Conservation (phyloP, 37 sponge, comb jelly and placozoan species). For the Spongilla lacustris region DNA sequence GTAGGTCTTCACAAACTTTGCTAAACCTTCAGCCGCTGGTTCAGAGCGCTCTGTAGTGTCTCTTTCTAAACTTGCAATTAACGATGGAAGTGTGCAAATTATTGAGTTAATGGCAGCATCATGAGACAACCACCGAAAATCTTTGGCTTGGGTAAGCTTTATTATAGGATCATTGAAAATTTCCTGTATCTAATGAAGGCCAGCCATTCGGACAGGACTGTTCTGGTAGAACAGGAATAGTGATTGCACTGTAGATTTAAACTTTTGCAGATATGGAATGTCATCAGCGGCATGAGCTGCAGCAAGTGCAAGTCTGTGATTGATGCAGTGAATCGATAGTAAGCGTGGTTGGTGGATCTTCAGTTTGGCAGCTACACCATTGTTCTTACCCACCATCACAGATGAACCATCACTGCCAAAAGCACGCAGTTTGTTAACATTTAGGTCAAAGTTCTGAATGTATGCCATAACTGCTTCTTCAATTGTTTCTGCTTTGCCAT, state of each 20-base stretch:
- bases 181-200: conserved; percentile 47
- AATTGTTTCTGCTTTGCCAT: no score
- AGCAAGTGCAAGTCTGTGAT: no score
- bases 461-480: no score
- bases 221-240: conserved; percentile 45
- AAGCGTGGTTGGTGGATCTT: no score
- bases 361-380: no score
- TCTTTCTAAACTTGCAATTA: conserved; percentile 30
- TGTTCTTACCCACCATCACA: no score
- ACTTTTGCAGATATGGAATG: conserved; percentile 36
- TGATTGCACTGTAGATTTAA: conserved; percentile 25
- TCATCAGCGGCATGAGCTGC: no score
- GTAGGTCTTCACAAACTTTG: conserved; percentile 26
- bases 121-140: conserved; percentile 52
- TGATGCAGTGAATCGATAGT: no score
- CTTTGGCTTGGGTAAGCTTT: conserved; percentile 30
- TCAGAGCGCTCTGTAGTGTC: conserved; percentile 24
- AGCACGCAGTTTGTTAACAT: no score
- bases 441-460: no score
- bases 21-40: conserved; percentile 23
- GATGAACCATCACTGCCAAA: no score
- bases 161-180: conserved; percentile 38
- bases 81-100: conserved; percentile 40
- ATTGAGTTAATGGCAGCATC: conserved; percentile 30
- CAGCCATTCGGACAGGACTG: conserved; percentile 41